Conservation (phyloP, 2,797 vertebrate species). For the Leucoraja ocellata region DNA sequence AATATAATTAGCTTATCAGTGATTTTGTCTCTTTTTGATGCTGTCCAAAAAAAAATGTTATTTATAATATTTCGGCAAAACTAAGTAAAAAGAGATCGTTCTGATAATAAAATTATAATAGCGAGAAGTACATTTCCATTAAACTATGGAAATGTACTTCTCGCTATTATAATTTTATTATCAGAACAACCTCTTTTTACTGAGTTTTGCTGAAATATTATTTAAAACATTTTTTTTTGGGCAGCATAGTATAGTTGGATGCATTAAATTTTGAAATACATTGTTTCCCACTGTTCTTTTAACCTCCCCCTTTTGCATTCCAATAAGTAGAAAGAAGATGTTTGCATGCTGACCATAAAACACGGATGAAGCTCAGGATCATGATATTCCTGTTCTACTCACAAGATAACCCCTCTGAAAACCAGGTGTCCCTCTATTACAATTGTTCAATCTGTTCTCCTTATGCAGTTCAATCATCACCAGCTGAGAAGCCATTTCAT, state of each 20-base stretch:
- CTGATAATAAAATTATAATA: neutral
- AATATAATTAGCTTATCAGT: neutral
- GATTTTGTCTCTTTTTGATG: neutral
- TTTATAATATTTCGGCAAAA: neutral
- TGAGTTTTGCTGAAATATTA: too few species aligned
- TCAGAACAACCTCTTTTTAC: too few species aligned
- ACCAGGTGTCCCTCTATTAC: neutral
- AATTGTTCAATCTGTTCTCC: neutral
- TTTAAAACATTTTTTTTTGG: too few species aligned
- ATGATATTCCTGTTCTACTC: neutral
- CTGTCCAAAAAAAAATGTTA: too few species aligned
- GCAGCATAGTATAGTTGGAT: neutral
- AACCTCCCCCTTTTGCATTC: neutral
- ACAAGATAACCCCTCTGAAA: neutral
- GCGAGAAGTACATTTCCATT: neutral
- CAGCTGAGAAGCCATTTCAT: neutral
- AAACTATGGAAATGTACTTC: too few species aligned
- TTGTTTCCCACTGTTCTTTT: neutral
- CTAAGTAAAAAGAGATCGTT: neutral
- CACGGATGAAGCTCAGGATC: neutral
- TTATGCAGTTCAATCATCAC: neutral
- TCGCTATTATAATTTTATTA: too few species aligned
- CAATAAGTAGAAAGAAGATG: neutral
- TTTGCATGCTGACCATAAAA: neutral
- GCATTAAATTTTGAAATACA: neutral